phyloP scores from a whole-genome alignment of 2,113 vertebrate species.

The Engraulis encrasicolus region DNA sequence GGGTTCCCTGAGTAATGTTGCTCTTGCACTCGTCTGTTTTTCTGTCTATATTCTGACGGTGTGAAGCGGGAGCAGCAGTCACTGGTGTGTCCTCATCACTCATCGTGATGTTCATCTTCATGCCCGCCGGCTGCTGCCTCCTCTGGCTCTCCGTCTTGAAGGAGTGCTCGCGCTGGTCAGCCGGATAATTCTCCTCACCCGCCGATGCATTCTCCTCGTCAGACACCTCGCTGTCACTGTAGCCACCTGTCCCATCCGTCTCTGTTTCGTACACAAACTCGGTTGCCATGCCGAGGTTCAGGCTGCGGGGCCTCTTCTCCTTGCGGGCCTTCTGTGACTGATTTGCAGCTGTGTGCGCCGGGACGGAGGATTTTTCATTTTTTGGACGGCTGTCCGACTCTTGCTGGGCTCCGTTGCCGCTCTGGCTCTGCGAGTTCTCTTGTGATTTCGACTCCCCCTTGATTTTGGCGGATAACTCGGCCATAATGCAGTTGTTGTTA shows the following conservation, averaged over 20 bases:
- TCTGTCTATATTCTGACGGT: constrained; percentile 50
- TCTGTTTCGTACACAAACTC: constrained; percentile 67
- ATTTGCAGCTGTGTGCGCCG: constrained; percentile 46
- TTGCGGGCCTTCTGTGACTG: constrained; percentile 57
- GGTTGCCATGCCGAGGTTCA: constrained; percentile 69
- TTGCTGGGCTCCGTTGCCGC: constrained; percentile 53
- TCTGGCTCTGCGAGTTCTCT: constrained; percentile 58
- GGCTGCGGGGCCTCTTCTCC: constrained; percentile 73
- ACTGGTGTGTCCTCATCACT: constrained; percentile 39
- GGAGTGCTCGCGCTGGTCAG: constrained; percentile 32
- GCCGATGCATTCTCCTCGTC: constrained; percentile 57
- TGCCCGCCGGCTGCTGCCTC: constrained; percentile 31
- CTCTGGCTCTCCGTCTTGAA: constrained; percentile 6
- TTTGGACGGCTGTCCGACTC: constrained; percentile 42
- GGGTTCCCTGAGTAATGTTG: constrained; percentile 38
- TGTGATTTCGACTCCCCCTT: constrained; percentile 33
- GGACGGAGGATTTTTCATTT: constrained; percentile 40
- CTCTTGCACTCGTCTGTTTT: constrained; percentile 41
- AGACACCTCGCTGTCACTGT: constrained; percentile 65
- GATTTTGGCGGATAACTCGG: constrained; percentile 45
- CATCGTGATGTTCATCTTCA: constrained; percentile 30
- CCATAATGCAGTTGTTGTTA: constrained; percentile 57
- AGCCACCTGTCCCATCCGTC: constrained; percentile 59
- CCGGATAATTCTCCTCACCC: constrained; percentile 50
- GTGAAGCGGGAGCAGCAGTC: constrained; percentile 23